Percentiles rank a stretch among this genome's conserved stretches.
These are phyloP conservation scores for Aptenodytes forsteri DNA, from an alignment of 2,113 vertebrate genomes.

Conservation along the genomic window DNA sequence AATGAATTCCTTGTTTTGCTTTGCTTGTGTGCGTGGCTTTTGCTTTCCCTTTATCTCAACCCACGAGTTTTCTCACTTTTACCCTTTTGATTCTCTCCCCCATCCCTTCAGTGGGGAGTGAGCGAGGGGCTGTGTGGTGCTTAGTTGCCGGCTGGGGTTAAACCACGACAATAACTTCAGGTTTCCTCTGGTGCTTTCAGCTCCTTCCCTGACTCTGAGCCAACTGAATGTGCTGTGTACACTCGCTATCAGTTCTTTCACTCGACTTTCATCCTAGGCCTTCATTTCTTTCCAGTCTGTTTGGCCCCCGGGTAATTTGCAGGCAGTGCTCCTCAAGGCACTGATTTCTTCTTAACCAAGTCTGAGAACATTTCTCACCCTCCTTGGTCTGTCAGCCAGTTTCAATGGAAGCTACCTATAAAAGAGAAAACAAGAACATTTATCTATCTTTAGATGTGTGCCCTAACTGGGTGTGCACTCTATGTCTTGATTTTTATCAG, in stretches of 20 bases:
- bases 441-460: background rate
- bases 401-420: background rate
- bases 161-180: background rate
- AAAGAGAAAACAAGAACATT: background rate
- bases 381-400: background rate
- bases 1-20: too few species aligned
- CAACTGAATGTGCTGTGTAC: background rate
- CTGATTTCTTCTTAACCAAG: background rate
- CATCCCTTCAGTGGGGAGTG: too few species aligned
- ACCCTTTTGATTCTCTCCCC: too few species aligned
- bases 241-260: background rate
- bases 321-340: background rate
- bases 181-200: background rate
- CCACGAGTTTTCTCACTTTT: too few species aligned
- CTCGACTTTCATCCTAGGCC: background rate
- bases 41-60: too few species aligned
- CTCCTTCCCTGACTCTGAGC: background rate
- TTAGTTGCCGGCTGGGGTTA: too few species aligned
- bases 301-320: background rate
- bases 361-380: background rate
- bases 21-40: too few species aligned
- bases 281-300: background rate
- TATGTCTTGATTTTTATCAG: background rate
- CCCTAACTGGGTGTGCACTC: rapidly evolving
- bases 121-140: too few species aligned